Base-by-base conservation (phyloP, 2,797 vertebrate genomes). In the Phrynocephalus vlangalii region DNA sequence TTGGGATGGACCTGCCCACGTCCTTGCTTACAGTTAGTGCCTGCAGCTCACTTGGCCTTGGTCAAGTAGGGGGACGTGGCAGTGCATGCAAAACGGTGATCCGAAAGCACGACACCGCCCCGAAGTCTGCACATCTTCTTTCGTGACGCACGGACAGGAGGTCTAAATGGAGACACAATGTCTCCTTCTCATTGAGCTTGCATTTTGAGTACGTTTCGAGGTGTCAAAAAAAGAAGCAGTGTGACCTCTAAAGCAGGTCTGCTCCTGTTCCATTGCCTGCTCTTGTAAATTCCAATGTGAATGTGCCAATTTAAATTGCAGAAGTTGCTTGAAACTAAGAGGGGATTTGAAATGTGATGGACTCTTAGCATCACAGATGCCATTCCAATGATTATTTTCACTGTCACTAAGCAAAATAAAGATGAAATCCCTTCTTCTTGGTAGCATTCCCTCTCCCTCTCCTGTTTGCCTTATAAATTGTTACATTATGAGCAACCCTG, bases 1-100 rank as follows among this genome's bases (percentile, higher is more conserved):
- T 86, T 80, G n/a, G n/a, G 33, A 73, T 48, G 70, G 68, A 13
- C 5, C 52, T 81, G 78, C 24, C 16, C 33, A 26, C 8, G 50
- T 28, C 48, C 50, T 80, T 84, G 71, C 56, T 26, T 67, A 9
- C 26, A 13, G 67, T 87, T 78, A 67, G 67, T 60, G 50, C 44
- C 68, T 33, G 9, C n/a, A 38, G 11, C 50, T 71, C 66, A 52
- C 75, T 88, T n/a, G 38, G 77, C 38, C 6, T 66, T 80, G 22
- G 26, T 60, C 56, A 38, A 72, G 84, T 78, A 44, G 50, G 22
- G 70, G 28, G 60, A 48, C 28, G 8, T 16, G 30, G 30, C 24
- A 15, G 75, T 80, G 56, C 80, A 56, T 52, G 70, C 28, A 60
- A 70, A 84, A 80, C 80, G 28, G 66, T 75, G 44, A 84, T 80